A percentile compares a stretch with the other conserved stretches of the same genome.
Conservation (phyloP, 2,888 invertebrate species). For the Apeira syringaria region DNA sequence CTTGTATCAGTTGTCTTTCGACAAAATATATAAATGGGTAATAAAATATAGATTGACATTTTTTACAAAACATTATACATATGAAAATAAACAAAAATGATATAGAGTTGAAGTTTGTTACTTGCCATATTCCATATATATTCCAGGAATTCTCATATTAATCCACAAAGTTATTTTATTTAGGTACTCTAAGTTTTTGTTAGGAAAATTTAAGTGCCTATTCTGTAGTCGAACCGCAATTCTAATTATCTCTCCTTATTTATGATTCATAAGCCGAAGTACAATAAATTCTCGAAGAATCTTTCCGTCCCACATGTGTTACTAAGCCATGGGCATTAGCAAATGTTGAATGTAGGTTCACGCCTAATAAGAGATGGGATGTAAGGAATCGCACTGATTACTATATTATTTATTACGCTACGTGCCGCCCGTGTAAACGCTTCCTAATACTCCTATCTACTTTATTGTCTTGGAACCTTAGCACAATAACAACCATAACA, state of each 20-base stretch:
- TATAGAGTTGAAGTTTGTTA: no score
- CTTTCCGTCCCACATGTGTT: conserved; percentile 81
- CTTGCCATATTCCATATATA: no score
- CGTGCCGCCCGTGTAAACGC: conserved; percentile 82
- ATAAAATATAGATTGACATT: no score
- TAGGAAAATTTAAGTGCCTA: conserved; percentile 52
- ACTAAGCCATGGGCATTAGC: conserved; percentile 76
- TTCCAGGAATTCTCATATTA: no score
- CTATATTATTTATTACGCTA: conserved; percentile 83
- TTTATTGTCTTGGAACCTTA: conserved; percentile 61
- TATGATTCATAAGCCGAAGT: conserved; percentile 82
- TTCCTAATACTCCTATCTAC: conserved; percentile 76
- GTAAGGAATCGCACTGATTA: conserved; percentile 83
- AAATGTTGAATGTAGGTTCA: conserved; percentile 81
- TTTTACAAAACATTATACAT: no score
- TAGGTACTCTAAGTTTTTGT: no score
- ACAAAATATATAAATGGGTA: no score
- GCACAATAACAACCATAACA: conserved; percentile 34
- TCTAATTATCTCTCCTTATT: conserved; percentile 81
- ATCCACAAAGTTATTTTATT: no score
- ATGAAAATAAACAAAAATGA: no score
- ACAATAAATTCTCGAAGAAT: conserved; percentile 80
- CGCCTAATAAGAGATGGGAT: conserved; percentile 81
- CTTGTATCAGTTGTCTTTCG: no score
- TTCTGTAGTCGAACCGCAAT: conserved; percentile 55